phyloP scores from a whole-genome alignment of 2,113 vertebrate genomes.

The Talpa occidentalis region DNA sequence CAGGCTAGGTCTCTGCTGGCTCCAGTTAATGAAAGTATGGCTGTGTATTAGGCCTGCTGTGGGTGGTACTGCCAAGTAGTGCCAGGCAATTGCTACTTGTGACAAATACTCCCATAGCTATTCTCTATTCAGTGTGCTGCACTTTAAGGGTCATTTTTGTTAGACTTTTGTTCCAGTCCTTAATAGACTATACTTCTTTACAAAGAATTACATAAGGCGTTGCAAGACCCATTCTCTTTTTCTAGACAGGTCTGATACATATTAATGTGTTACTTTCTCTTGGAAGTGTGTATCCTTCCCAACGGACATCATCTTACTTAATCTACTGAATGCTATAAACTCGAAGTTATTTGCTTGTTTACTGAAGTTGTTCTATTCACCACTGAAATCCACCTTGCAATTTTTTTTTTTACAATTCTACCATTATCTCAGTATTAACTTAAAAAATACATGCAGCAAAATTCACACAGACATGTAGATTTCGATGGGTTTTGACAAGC shows the following conservation, averaged over 20 bases:
- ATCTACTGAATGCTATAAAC: not conserved
- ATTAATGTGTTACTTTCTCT: not conserved
- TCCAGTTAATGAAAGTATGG: not conserved
- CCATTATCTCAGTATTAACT: not conserved
- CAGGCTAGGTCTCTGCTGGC: not conserved
- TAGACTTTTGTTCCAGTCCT: constrained; percentile 20
- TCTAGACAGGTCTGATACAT: not conserved
- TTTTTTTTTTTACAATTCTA: not conserved
- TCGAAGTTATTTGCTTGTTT: not conserved
- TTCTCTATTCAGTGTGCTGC: not conserved
- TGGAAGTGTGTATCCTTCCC: not conserved
- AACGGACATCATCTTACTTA: not conserved
- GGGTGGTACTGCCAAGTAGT: not conserved
- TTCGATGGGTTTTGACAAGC: not conserved
- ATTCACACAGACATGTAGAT: not conserved
- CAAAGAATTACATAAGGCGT: not conserved
- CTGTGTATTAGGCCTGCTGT: rapidly evolving
- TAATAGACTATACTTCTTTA: constrained; percentile 36
- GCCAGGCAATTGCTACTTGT: not conserved
- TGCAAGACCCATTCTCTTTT: not conserved
- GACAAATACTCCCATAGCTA: constrained; percentile 17
- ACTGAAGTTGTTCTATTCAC: not conserved
- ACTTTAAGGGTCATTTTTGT: constrained; percentile 38
- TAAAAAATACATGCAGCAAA: not conserved
- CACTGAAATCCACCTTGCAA: not conserved